phyloP scores from a whole-genome alignment of 2,797 vertebrate species.

The Enteromius unitaeniatus region DNA sequence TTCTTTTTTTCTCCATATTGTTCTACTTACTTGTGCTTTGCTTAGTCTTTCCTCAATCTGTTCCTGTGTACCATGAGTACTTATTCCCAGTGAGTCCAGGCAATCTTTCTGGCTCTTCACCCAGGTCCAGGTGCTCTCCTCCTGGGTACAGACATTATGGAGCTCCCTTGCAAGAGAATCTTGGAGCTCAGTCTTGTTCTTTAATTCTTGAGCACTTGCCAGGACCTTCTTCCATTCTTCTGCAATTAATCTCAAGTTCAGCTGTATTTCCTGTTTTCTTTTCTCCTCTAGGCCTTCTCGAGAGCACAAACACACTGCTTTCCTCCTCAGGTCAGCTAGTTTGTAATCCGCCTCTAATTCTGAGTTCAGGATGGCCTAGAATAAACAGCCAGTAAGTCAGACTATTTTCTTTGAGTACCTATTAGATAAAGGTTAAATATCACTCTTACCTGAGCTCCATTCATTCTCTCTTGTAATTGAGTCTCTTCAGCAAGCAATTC shows the following conservation, averaged over 20 bases:
- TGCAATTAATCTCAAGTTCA: constrained; percentile 62
- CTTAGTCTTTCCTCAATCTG: constrained; percentile 72
- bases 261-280: constrained; percentile 65
- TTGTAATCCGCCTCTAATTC: constrained; percentile 78
- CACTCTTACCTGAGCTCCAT: constrained; percentile 66
- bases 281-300: constrained; percentile 64
- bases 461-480: constrained; percentile 65
- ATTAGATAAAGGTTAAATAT: neutral
- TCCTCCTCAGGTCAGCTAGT: constrained; percentile 72
- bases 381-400: constrained; percentile 18
- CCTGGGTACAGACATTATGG: constrained; percentile 71
- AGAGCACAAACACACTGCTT: constrained; percentile 66
- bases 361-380: constrained; percentile 79
- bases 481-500: constrained; percentile 64
- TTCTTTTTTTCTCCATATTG: neutral
- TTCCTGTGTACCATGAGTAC: constrained; percentile 61
- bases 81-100: constrained; percentile 66
- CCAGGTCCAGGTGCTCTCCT: constrained; percentile 75
- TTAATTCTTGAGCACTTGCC: constrained; percentile 63
- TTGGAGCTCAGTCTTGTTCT: constrained; percentile 62
- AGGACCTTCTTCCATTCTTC: constrained; percentile 69
- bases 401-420: neutral
- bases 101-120: constrained; percentile 75
- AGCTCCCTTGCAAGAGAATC: constrained; percentile 64
- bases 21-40: constrained; percentile 79